A percentile compares a stretch with the other conserved stretches of the same genome.
These are phyloP conservation scores for Zhuqinia jingwanae DNA, from an alignment of 2,888 invertebrate species.

Conservation along the genomic window DNA sequence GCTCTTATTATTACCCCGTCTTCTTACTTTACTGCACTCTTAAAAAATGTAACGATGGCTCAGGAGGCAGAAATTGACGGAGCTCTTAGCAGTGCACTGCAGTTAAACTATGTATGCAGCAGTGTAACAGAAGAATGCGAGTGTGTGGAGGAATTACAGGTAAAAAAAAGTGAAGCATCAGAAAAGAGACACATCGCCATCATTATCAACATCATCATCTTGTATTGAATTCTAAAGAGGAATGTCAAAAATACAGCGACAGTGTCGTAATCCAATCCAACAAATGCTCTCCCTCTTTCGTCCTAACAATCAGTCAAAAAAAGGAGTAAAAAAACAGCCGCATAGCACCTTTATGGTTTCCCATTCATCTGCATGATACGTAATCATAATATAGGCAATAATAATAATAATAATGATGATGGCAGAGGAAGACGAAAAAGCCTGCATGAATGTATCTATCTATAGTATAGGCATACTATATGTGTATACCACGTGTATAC, in stretches of 20 bases:
- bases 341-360: slow-evolving; percentile 65
- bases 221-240: too few relatives aligned
- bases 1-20: neutral
- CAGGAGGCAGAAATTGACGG: neutral
- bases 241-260: neutral
- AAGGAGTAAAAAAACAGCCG: slow-evolving; percentile 44
- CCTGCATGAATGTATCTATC: neutral
- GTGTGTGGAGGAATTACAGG: too few relatives aligned
- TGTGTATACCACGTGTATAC: too few relatives aligned
- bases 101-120: neutral
- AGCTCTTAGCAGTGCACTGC: slow-evolving; percentile 49
- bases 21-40: neutral
- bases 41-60: neutral
- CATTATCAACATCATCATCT: too few relatives aligned
- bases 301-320: neutral
- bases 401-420: neutral
- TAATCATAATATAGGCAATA: neutral
- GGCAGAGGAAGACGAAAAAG: neutral
- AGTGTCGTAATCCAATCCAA: slow-evolving; percentile 42
- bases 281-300: neutral
- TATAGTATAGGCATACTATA: too few relatives aligned
- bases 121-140: neutral
- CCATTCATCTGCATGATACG: slow-evolving; percentile 64
- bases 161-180: too few relatives aligned
- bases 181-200: neutral